Conservation (phyloP, 2,888 invertebrate genomes). For the Peribatodes rhomboidaria region DNA sequence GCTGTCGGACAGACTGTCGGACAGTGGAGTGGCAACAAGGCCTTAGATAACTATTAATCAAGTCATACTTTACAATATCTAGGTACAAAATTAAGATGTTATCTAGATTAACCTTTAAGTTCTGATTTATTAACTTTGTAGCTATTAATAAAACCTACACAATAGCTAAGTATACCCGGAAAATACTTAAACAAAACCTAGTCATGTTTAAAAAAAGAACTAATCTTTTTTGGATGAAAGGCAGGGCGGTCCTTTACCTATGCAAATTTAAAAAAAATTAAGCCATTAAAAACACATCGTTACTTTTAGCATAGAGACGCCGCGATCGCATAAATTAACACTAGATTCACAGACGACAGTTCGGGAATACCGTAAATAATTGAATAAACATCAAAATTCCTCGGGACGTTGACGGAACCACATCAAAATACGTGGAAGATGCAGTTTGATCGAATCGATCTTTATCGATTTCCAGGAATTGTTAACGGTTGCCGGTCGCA, state of each 20-base stretch:
- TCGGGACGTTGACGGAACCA: slow-evolving; percentile 59
- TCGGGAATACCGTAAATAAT: slow-evolving; percentile 51
- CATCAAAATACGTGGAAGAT: slow-evolving; percentile 61
- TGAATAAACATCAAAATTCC: slow-evolving; percentile 40
- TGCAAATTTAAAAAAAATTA: slow-evolving; percentile 51
- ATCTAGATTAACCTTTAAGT: background rate
- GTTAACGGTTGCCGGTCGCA: slow-evolving; percentile 50
- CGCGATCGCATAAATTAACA: slow-evolving; percentile 66
- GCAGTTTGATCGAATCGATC: slow-evolving; percentile 40
- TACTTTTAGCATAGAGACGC: slow-evolving; percentile 57
- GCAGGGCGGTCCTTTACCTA: slow-evolving; percentile 30
- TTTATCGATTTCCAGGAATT: slow-evolving; percentile 60
- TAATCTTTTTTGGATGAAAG: background rate
- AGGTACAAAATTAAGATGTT: background rate
- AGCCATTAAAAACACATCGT: slow-evolving; percentile 55
- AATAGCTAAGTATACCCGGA: slow-evolving; percentile 7
- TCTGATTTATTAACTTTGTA: background rate
- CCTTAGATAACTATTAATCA: too few species aligned
- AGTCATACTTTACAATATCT: background rate
- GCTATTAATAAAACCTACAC: background rate
- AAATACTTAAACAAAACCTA: slow-evolving; percentile 4
- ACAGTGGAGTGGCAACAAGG: too few species aligned
- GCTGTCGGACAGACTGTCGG: too few species aligned
- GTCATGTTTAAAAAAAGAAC: slow-evolving; percentile 10
- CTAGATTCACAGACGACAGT: slow-evolving; percentile 70